Conservation (phyloP, 2,888 invertebrate species). For the Panzeria rudis region DNA sequence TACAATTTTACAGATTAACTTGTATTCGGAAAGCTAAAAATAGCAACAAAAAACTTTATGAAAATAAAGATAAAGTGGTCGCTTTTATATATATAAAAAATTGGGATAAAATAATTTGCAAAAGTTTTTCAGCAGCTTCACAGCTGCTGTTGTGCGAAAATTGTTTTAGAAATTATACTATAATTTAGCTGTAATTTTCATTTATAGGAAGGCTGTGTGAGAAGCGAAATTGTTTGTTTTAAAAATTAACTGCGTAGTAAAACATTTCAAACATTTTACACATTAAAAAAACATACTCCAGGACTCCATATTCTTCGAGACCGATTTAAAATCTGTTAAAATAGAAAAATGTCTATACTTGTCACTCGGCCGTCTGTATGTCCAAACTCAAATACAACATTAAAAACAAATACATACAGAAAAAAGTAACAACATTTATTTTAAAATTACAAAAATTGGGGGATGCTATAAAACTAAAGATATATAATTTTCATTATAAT, state of each 20-base stretch:
- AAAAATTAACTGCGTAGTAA: too few relatives aligned
- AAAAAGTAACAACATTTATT: constrained; percentile 19
- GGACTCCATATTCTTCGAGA: too few relatives aligned
- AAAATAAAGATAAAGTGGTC: constrained; percentile 53
- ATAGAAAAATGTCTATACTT: constrained; percentile 3
- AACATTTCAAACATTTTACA: too few relatives aligned
- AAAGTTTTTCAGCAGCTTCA: constrained; percentile 56
- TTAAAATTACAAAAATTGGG: constrained; percentile 33
- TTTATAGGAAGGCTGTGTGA: not conserved
- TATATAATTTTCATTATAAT: constrained; percentile 62
- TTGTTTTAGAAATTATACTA: constrained; percentile 67
- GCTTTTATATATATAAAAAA: constrained; percentile 29
- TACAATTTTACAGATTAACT: constrained; percentile 42
- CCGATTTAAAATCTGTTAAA: too few relatives aligned
- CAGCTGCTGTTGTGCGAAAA: constrained; percentile 69
- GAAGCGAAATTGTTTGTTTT: too few relatives aligned
- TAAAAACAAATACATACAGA: not conserved
- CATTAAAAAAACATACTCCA: too few relatives aligned
- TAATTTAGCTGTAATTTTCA: constrained; percentile 67
- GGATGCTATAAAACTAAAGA: constrained; percentile 52
- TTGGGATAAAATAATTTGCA: constrained; percentile 49
- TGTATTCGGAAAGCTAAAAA: constrained; percentile 26
- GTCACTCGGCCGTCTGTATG: not conserved
- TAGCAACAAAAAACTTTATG: constrained; percentile 7
- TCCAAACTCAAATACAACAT: not conserved